Evolutionary conservation across 2,797 vertebrate genomes (phyloP).

Genomic region (Coilia nasus): DNA sequence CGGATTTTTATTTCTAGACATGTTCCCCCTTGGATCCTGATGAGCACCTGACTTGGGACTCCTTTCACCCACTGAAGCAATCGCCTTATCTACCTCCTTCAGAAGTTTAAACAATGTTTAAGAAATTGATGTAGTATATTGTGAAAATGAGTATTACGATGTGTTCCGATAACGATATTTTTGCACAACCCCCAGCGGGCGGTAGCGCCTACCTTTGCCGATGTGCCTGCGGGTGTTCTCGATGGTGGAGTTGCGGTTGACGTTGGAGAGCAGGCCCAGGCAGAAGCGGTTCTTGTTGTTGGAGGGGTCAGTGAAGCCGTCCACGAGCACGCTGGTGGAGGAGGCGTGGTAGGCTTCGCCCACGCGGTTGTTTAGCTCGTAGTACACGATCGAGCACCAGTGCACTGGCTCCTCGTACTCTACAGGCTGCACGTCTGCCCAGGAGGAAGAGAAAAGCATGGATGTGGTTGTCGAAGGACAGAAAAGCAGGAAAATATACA

Average conservation of each 20-base stretch:
- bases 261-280: slow-evolving; percentile 92
- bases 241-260: slow-evolving; percentile 96
- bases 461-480: background rate
- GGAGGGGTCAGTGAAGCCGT: slow-evolving; percentile 95
- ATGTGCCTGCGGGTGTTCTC: slow-evolving; percentile 96
- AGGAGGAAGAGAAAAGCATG: background rate
- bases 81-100: no score
- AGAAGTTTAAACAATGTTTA: no score
- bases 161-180: no score
- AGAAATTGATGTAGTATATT: no score
- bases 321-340: slow-evolving; percentile 92
- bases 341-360: slow-evolving; percentile 96
- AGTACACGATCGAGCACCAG: slow-evolving; percentile 98
- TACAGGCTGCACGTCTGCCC: slow-evolving; percentile 93
- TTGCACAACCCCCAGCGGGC: no score
- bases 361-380: slow-evolving; percentile 94
- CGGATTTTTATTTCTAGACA: no score
- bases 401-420: slow-evolving; percentile 95
- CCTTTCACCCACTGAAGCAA: no score
- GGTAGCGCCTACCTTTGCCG: slow-evolving; percentile 84
- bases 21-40: no score
- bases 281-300: slow-evolving; percentile 98
- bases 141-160: no score
- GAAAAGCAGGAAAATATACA: no score
- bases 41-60: no score